Evolutionary conservation across 1,140 invertebrate genomes (phyloP), one percentile per base, ranked within the genome.

Genomic region (Tetragonula clypearis): DNA sequence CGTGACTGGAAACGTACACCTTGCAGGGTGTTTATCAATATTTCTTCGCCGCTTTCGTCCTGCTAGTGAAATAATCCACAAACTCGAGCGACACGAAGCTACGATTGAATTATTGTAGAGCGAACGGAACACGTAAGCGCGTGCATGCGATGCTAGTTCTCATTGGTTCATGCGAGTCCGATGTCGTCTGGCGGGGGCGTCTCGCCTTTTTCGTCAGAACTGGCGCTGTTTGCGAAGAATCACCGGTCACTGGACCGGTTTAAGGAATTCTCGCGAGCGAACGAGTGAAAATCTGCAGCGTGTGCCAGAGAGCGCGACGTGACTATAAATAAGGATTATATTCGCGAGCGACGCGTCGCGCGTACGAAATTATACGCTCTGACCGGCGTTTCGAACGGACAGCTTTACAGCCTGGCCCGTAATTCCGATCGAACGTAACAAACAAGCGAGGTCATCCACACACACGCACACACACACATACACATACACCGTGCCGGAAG

Each of bases 271-370:
- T 53, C 35, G 35, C 35, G 30, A 60, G 66, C 55, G 60, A 76
- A 82, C 53, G 35, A 49, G 41, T 19, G 79, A 80, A 85, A 89
- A 85, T 87, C 68, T 71, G 58, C 66, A 66, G 14, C 74, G 41
- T 49, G 35, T 65, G 55, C 30, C 35, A 41, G 41, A 49, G 41
- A 49, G 49, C 86, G 68, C 77, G 78, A 82, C 21, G 35, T 53
- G 75, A 78, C 87, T 60, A 76, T 89, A 89, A 84, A 80, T 81
- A 78, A 84, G 84, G 56, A 86, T 75, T 71, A 35, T 78, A 87
- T 82, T 26, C 74, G 30, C 62, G 35, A 49, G n/a, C 53, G 15
- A 65, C 81, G 30, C 21, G 76, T 26, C 65, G 26, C 65, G 35
- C 30, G 71, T 81, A 60, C 68, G 75, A 85, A 85, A 85, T 85